These are phyloP conservation scores for Suricata suricatta DNA, from an alignment of 2,113 vertebrate genomes.

Conservation along the genomic window DNA sequence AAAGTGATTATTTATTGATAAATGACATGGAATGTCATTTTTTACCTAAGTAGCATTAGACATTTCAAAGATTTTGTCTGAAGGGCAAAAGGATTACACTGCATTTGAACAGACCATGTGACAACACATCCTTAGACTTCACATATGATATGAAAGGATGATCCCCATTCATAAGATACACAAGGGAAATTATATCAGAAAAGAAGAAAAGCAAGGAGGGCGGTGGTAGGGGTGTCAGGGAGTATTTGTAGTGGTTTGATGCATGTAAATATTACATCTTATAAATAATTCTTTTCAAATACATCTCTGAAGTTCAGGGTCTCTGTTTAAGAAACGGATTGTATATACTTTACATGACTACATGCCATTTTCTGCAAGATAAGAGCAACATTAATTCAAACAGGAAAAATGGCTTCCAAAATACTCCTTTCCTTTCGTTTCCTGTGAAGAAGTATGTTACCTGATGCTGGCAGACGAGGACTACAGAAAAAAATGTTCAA, in stretches of 20 bases:
- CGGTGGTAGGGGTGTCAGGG: slow-evolving; percentile 61
- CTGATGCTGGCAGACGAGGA: slow-evolving; percentile 40
- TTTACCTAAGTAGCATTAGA: slow-evolving; percentile 17
- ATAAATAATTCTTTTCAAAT: slow-evolving; percentile 71
- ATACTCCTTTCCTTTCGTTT: slow-evolving; percentile 30
- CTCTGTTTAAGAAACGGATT: slow-evolving; percentile 71
- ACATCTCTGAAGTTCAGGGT: slow-evolving; percentile 42
- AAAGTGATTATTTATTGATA: slow-evolving; percentile 76
- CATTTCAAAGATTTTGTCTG: slow-evolving; percentile 66
- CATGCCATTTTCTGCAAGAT: slow-evolving; percentile 39
- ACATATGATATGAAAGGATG: slow-evolving; percentile 70
- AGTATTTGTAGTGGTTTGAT: slow-evolving; percentile 71
- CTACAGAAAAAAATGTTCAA: slow-evolving; percentile 69
- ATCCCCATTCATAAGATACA: slow-evolving; percentile 58
- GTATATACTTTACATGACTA: neutral
- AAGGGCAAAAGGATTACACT: slow-evolving; percentile 67
- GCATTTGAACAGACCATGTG: slow-evolving; percentile 67
- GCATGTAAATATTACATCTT: slow-evolving; percentile 76
- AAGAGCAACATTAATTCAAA: slow-evolving; percentile 44
- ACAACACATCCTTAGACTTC: slow-evolving; percentile 52
- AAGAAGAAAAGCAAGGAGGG: slow-evolving; percentile 66
- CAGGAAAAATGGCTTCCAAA: slow-evolving; percentile 63
- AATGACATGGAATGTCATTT: slow-evolving; percentile 67
- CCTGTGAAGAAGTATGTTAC: slow-evolving; percentile 62
- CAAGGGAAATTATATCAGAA: slow-evolving; percentile 70